These are phyloP conservation scores for Tethea ocularis DNA, from an alignment of 2,888 invertebrate species.

Conservation along the genomic window DNA sequence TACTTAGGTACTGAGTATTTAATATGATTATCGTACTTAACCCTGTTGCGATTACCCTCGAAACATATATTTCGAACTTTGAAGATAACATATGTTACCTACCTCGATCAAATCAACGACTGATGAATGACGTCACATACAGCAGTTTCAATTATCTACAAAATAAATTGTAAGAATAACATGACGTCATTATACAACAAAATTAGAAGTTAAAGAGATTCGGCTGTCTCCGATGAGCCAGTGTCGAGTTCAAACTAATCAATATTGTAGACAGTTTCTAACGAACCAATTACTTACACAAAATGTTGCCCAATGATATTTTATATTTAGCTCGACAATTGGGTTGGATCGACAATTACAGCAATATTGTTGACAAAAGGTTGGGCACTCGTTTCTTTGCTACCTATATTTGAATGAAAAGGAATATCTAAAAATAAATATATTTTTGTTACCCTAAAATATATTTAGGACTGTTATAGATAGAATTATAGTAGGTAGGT, in stretches of 20 bases:
- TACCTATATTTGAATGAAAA: not conserved
- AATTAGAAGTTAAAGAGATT: not conserved
- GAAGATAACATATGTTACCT: not conserved
- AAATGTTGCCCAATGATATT: not conserved
- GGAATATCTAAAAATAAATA: no score
- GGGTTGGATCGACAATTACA: not conserved
- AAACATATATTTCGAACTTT: not conserved
- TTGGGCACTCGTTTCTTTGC: not conserved
- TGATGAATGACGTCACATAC: not conserved
- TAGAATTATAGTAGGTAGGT: no score
- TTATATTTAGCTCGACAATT: not conserved
- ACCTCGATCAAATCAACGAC: not conserved
- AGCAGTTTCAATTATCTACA: not conserved
- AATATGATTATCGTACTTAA: no score
- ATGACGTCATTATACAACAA: not conserved
- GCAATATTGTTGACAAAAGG: not conserved
- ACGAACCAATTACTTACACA: conserved; percentile 4
- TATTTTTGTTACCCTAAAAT: no score
- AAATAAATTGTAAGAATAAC: not conserved
- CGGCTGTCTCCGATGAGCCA: not conserved
- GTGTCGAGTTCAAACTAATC: not conserved
- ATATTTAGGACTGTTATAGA: no score
- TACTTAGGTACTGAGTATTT: no score
- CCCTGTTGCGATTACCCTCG: no score
- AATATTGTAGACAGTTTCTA: conserved; percentile 3